Percentiles rank a stretch among this genome's conserved stretches.
These are phyloP conservation scores for Conchocele bisecta DNA, from an alignment of 2,888 invertebrate genomes.

Conservation along the genomic window DNA sequence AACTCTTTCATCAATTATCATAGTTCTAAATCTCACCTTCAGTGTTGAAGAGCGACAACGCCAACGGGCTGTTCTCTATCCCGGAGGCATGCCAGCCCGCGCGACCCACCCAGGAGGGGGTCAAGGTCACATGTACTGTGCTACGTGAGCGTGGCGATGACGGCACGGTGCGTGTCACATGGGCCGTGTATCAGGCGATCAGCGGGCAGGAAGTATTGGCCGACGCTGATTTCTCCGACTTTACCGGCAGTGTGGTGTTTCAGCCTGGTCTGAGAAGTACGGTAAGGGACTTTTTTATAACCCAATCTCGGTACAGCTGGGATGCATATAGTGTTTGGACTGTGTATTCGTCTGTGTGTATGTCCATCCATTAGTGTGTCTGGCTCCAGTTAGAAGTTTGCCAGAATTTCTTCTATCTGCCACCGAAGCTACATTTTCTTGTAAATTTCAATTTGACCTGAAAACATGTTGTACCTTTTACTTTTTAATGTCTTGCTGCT, in stretches of 20 bases:
- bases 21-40: constrained; percentile 44
- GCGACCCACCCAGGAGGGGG: constrained; percentile 59
- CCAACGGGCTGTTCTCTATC: constrained; percentile 81
- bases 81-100: constrained; percentile 69
- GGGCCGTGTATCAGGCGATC: constrained; percentile 68
- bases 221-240: constrained; percentile 71
- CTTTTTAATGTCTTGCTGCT: too few species aligned
- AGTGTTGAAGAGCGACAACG: constrained; percentile 82
- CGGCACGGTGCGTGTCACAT: constrained; percentile 75
- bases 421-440: too few species aligned
- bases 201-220: constrained; percentile 46
- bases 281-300: constrained; percentile 51
- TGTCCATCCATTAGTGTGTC: background rate
- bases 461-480: too few species aligned
- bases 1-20: too few species aligned
- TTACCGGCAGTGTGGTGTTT: constrained; percentile 74
- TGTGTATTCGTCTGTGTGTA: background rate
- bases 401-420: too few species aligned
- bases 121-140: constrained; percentile 69
- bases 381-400: too few species aligned
- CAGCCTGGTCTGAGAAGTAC: constrained; percentile 72
- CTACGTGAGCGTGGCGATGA: constrained; percentile 75
- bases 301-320: background rate
- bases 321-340: too few species aligned
- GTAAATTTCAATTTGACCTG: too few species aligned